These are phyloP conservation scores for Tryphoninae sp. DNA, from an alignment of 2,888 invertebrate species.

Conservation along the genomic window DNA sequence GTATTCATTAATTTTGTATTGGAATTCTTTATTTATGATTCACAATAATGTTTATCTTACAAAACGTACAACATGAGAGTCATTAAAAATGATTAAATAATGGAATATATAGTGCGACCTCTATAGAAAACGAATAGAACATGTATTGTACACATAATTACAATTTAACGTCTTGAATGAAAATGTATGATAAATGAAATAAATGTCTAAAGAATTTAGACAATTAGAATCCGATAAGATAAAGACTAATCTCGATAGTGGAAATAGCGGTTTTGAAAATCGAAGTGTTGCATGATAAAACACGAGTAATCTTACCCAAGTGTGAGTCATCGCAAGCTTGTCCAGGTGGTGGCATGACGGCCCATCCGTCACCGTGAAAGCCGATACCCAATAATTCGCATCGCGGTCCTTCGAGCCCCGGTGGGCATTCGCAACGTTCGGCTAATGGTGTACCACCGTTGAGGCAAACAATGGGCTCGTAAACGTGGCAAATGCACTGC, in stretches of 20 bases:
- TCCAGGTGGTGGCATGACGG: slow-evolving; percentile 92
- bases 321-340: slow-evolving; percentile 93
- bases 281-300: too few relatives aligned
- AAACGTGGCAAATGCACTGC: slow-evolving; percentile 87
- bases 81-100: too few relatives aligned
- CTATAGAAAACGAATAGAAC: too few relatives aligned
- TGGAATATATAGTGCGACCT: too few relatives aligned
- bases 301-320: slow-evolving; percentile 70
- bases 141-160: too few relatives aligned
- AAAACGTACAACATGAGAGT: too few relatives aligned
- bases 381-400: slow-evolving; percentile 95
- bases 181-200: too few relatives aligned
- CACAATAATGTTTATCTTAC: too few relatives aligned
- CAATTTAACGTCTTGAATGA: too few relatives aligned
- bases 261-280: too few relatives aligned
- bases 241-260: background rate
- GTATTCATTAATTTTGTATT: too few relatives aligned
- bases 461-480: slow-evolving; percentile 85
- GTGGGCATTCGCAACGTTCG: slow-evolving; percentile 90
- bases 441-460: slow-evolving; percentile 88
- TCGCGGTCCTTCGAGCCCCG: slow-evolving; percentile 90
- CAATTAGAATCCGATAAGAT: background rate
- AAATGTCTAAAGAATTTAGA: background rate
- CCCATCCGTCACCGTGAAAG: slow-evolving; percentile 95
- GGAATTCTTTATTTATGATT: too few relatives aligned